These are phyloP conservation scores for Manis pentadactyla DNA, from an alignment of 2,797 vertebrate genomes.

Conservation along the genomic window DNA sequence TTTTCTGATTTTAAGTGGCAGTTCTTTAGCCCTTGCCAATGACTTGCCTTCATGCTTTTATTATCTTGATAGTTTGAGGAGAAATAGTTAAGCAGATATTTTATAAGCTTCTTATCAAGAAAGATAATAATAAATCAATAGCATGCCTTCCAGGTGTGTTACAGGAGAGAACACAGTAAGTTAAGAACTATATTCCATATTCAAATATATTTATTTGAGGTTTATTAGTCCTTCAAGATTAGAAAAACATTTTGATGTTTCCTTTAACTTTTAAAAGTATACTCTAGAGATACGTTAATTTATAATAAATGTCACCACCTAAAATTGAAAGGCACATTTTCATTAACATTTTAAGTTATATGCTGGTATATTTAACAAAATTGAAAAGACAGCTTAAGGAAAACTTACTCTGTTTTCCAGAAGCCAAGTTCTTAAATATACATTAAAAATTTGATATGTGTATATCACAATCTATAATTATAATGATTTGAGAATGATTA, in stretches of 20 bases:
- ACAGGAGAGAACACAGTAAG: background rate
- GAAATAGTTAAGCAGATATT: conserved; percentile 3
- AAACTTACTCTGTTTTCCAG: background rate
- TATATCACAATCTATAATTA: background rate
- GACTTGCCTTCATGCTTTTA: background rate
- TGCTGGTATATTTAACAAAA: background rate
- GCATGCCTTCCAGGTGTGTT: background rate
- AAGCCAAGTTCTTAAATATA: background rate
- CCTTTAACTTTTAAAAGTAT: conserved; percentile 40
- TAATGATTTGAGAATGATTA: background rate
- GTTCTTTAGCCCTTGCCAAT: background rate
- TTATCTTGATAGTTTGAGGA: background rate
- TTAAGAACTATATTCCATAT: background rate
- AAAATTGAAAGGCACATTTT: conserved; percentile 55
- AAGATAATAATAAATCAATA: background rate
- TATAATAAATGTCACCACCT: conserved; percentile 50
- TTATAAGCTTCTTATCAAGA: conserved; percentile 44
- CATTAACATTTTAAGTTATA: conserved; percentile 54
- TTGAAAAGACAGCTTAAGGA: background rate
- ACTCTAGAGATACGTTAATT: conserved; percentile 40
- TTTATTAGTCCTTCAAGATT: conserved; percentile 14
- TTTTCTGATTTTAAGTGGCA: background rate
- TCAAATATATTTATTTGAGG: background rate
- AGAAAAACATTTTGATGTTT: background rate
- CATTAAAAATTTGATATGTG: background rate